phyloP scores from a whole-genome alignment of 2,888 invertebrate species.

The Lobophora halterata region DNA sequence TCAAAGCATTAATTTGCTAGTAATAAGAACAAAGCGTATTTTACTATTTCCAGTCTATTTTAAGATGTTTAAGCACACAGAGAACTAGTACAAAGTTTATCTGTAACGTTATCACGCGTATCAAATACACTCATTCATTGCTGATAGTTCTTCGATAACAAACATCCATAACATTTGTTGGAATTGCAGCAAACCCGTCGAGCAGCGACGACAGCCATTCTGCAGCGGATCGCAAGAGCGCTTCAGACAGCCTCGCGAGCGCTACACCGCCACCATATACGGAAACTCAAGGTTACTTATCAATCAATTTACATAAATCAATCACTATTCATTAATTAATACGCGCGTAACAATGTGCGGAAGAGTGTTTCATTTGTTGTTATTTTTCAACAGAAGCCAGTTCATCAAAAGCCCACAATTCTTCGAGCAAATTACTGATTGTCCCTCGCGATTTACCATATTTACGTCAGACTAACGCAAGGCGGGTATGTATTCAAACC shows the following conservation, averaged over 20 bases:
- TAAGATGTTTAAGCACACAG: conserved; percentile 33
- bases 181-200: conserved; percentile 60
- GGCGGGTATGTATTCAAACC: conserved; percentile 56
- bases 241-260: conserved; percentile 48
- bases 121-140: conserved; percentile 61
- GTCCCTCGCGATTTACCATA: conserved; percentile 75
- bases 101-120: conserved; percentile 59
- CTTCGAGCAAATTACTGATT: conserved; percentile 68
- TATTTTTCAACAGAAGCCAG: conserved; percentile 57
- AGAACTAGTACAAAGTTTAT: conserved; percentile 49
- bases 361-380: conserved; percentile 18
- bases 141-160: conserved; percentile 47
- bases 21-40: too few species aligned
- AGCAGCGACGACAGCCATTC: conserved; percentile 50
- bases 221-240: conserved; percentile 50
- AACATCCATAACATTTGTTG: conserved; percentile 36
- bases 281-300: conserved; percentile 60
- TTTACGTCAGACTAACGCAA: conserved; percentile 77
- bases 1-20: too few species aligned
- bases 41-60: conserved; percentile 32
- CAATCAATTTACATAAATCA: conserved; percentile 15
- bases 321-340: conserved; percentile 18
- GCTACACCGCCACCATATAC: conserved; percentile 58
- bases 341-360: conserved; percentile 10
- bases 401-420: conserved; percentile 60